A percentile compares a stretch with the other conserved stretches of the same genome.
Evolutionary conservation across 53 echinoderm and acorn worm species (phyloP).

Genomic region (Temnopleurus reevesii): DNA sequence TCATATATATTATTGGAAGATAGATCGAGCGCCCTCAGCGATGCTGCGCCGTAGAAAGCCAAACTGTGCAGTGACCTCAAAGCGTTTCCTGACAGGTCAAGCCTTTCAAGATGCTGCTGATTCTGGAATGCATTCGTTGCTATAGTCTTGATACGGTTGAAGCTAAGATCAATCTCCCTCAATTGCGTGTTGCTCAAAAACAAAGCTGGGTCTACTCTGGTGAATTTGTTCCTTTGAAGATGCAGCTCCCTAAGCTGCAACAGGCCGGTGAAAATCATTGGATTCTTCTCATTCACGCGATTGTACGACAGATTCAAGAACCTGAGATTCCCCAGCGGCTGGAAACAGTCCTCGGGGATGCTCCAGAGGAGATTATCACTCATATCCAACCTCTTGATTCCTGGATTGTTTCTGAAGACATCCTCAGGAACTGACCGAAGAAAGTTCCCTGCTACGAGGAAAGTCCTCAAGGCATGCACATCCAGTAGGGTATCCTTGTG

Average conservation of each 20-base stretch:
- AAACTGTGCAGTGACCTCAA: slow-evolving; percentile 25
- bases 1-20: slow-evolving; percentile 42
- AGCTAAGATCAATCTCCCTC: slow-evolving; percentile 53
- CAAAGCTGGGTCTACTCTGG: slow-evolving; percentile 18
- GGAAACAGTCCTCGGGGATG: slow-evolving; percentile 38
- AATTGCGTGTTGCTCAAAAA: slow-evolving; percentile 59
- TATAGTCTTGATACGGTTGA: slow-evolving; percentile 59
- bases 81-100: slow-evolving; percentile 69
- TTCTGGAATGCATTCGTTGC: slow-evolving; percentile 50
- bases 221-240: slow-evolving; percentile 59
- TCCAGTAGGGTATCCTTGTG: slow-evolving; percentile 1
- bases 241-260: slow-evolving; percentile 40
- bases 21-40: slow-evolving; percentile 53
- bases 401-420: slow-evolving; percentile 32
- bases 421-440: slow-evolving; percentile 47
- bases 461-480: not conserved
- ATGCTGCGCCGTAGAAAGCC: slow-evolving; percentile 16
- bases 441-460: slow-evolving; percentile 65
- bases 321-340: slow-evolving; percentile 40
- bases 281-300: slow-evolving; percentile 51
- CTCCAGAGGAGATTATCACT: slow-evolving; percentile 60
- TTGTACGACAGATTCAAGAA: slow-evolving; percentile 65
- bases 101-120: slow-evolving; percentile 39
- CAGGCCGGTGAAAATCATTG: slow-evolving; percentile 51
- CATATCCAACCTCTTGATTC: slow-evolving; percentile 51